A percentile compares a stretch with the other conserved stretches of the same genome.
Evolutionary conservation across 2,797 vertebrate species (phyloP).

Genomic region (Bufotes viridis): DNA sequence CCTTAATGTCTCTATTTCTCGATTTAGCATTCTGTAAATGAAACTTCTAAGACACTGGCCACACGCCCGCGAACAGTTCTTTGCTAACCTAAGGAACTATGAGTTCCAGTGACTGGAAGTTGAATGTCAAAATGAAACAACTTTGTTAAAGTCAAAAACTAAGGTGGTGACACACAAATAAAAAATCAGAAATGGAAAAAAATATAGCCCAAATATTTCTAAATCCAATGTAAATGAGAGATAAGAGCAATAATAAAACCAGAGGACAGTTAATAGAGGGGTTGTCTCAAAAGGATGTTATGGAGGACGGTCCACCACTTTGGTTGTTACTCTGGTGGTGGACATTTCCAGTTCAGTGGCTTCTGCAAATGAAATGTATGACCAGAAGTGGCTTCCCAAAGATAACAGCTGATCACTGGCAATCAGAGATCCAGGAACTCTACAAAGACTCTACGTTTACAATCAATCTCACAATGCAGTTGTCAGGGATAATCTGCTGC

Average conservation of each 20-base stretch:
- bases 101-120: conserved; percentile 13
- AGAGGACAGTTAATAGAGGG: neutral
- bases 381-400: too few species aligned
- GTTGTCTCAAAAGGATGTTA: neutral
- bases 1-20: neutral
- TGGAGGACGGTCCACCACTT: neutral
- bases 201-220: neutral
- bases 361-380: too few species aligned
- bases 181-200: neutral
- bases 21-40: conserved; percentile 16
- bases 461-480: too few species aligned
- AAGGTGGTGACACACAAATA: neutral
- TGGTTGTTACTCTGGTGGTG: too few species aligned
- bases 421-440: too few species aligned
- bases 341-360: too few species aligned
- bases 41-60: conserved; percentile 19
- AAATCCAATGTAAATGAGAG: neutral
- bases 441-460: too few species aligned
- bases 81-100: conserved; percentile 11
- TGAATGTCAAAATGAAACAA: conserved; percentile 11
- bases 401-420: too few species aligned
- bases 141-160: neutral
- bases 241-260: neutral
- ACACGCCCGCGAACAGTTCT: neutral
- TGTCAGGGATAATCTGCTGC: too few species aligned